Evolutionary conservation across 2,113 vertebrate genomes (phyloP), one percentile per base, ranked within the genome.

Genomic region (Periophthalmodon schlosseri): DNA sequence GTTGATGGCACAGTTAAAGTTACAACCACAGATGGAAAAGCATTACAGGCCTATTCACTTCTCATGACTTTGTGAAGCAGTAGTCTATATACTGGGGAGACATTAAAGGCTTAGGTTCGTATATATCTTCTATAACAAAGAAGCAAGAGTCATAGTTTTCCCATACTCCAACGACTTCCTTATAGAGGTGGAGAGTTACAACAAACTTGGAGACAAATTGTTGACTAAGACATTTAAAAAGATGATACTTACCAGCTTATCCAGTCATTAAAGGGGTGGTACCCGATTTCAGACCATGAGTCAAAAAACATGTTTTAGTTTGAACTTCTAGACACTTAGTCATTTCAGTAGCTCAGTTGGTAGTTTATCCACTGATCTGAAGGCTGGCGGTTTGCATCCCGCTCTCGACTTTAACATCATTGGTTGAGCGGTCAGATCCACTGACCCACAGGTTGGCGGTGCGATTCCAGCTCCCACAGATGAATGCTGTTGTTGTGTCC

Each of bases 21-120:
- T 88, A 84, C 87, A 84, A 84, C 80, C 66, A 82, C 88, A 90
- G 82, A 88, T 91, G 88, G 88, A 84, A 90, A 92, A 89, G 77
- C 67, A n/a, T 79, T 88, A 72, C 68, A 47, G 68, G 72, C 73
- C 79, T 77, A 71, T 77, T 76, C 71, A 54, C 77, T 84, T 86
- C 79, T 75, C 83, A 81, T 84, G 80, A 70, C 67, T 71, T 81
- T 70, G 68, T 47, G 74, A 65, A 74, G 77, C 76, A 75, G 79
- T 61, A 75, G 74, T 68, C 69, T 81, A 76, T 84, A 81, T 73
- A 84, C 21, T 44, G 64, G 72, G 57, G 5, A 68, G 24, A 80
- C 82, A 85, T 89, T 82, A 83, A 88, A 87, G 69, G 77, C 69
- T 46, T 28, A 69, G 74, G 73, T 69, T 54, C 60, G 70, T 75